These are phyloP conservation scores for Cotesia congregata DNA, from an alignment of 2,888 invertebrate species.

Conservation along the genomic window DNA sequence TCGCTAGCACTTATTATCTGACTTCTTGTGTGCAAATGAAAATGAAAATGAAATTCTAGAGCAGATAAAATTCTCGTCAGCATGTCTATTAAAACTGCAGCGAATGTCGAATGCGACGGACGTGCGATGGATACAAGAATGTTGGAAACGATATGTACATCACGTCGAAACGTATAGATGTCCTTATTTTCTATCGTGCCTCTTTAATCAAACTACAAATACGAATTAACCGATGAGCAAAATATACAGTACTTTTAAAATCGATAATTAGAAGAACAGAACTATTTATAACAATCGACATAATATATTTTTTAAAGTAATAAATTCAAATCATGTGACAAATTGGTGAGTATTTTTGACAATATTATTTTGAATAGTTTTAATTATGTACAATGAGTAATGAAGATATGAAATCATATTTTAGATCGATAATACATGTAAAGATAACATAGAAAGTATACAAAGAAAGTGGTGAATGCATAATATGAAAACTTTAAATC, in stretches of 20 bases:
- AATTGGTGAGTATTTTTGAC: neutral
- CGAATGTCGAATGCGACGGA: constrained; percentile 49
- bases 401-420: neutral
- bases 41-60: neutral
- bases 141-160: constrained; percentile 37
- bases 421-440: neutral
- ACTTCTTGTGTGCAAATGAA: neutral
- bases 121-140: constrained; percentile 50
- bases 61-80: constrained; percentile 35
- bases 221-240: neutral
- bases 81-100: constrained; percentile 51
- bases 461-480: neutral
- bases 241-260: neutral
- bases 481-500: neutral
- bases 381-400: neutral
- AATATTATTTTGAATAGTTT: neutral
- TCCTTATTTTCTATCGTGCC: constrained; percentile 6
- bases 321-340: neutral
- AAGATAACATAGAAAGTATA: neutral
- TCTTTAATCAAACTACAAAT: neutral
- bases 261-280: neutral
- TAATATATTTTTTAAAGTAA: neutral
- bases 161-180: constrained; percentile 27
- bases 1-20: neutral
- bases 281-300: neutral